These are phyloP conservation scores for Mamestra configurata DNA, from an alignment of 1,140 invertebrate species.

Conservation along the genomic window DNA sequence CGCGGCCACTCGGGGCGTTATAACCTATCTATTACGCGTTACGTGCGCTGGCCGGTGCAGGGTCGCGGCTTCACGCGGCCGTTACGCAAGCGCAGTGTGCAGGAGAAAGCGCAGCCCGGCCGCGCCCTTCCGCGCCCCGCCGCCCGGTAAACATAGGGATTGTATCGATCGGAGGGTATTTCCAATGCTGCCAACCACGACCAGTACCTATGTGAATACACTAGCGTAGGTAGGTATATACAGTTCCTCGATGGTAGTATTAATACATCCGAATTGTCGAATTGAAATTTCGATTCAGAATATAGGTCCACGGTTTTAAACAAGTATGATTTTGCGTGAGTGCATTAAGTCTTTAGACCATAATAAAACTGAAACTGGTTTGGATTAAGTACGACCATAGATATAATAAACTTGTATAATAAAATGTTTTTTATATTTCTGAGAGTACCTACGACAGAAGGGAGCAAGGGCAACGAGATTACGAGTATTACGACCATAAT, in stretches of 20 bases:
- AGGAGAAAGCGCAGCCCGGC: slow-evolving; percentile 29
- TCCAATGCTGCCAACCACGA: neutral
- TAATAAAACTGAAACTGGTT: neutral
- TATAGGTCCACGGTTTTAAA: too few species aligned
- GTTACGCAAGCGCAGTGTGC: slow-evolving; percentile 30
- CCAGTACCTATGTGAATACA: neutral
- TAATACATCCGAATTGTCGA: too few species aligned
- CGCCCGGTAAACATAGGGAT: slow-evolving; percentile 13
- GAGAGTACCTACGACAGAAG: neutral
- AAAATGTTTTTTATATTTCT: too few species aligned
- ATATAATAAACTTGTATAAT: too few species aligned
- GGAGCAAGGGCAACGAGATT: neutral
- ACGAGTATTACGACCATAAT: too few species aligned
- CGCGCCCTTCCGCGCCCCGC: neutral
- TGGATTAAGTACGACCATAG: too few species aligned
- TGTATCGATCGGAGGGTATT: slow-evolving; percentile 15
- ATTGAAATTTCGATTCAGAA: too few species aligned
- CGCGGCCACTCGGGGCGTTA: neutral
- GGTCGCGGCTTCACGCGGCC: slow-evolving; percentile 21
- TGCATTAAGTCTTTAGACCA: too few species aligned
- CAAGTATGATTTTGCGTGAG: too few species aligned
- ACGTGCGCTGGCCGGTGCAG: neutral
- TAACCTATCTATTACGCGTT: too few species aligned
- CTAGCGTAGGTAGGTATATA: neutral
- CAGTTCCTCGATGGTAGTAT: neutral